Evolutionary conservation across 2,888 invertebrate genomes (phyloP).

Genomic region (Folsomia candida): DNA sequence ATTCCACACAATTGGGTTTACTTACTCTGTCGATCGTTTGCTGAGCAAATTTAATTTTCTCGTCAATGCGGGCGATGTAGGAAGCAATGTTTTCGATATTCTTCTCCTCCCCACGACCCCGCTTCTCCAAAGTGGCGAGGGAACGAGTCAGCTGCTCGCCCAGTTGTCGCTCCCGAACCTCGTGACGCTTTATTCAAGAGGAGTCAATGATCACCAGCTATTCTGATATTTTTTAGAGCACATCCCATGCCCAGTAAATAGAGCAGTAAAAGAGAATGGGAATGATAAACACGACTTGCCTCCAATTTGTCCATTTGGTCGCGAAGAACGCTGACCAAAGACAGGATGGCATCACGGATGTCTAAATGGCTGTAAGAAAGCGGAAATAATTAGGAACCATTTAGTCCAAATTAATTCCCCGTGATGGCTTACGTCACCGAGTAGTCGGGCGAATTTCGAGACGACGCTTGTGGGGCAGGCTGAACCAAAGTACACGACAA

Average conservation of each 20-base stretch:
- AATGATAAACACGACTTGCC: no score
- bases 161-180: slow-evolving; percentile 72
- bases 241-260: no score
- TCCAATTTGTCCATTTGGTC: slow-evolving; percentile 78
- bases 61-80: slow-evolving; percentile 69
- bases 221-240: no score
- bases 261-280: neutral
- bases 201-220: no score
- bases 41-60: slow-evolving; percentile 61
- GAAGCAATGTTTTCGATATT: slow-evolving; percentile 62
- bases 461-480: slow-evolving; percentile 26
- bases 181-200: no score
- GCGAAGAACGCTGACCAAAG: slow-evolving; percentile 75
- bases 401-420: no score
- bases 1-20: no score
- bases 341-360: slow-evolving; percentile 74
- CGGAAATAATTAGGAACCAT: slow-evolving; percentile 8
- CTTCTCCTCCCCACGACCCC: slow-evolving; percentile 65
- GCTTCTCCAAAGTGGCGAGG: slow-evolving; percentile 67
- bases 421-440: slow-evolving; percentile 42
- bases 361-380: slow-evolving; percentile 63
- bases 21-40: slow-evolving; percentile 42
- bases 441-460: slow-evolving; percentile 35
- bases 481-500: slow-evolving; percentile 17
- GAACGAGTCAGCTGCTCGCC: slow-evolving; percentile 77